Percentiles rank a stretch among this genome's conserved stretches.
These are phyloP conservation scores for Mellivora capensis DNA, from an alignment of 2,113 vertebrate genomes.

Conservation along the genomic window DNA sequence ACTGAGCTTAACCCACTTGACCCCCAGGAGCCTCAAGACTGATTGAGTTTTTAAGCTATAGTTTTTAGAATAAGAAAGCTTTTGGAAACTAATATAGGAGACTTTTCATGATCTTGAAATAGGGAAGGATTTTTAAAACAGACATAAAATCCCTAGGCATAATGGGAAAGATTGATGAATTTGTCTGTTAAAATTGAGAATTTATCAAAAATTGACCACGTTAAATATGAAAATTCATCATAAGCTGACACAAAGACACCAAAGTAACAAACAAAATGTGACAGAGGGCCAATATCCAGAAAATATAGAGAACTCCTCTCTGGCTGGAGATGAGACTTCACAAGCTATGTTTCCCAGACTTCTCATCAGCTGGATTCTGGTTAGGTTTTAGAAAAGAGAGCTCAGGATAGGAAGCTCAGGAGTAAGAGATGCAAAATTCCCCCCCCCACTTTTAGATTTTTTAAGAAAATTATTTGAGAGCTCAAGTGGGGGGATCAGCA, in stretches of 20 bases:
- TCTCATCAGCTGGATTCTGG: not conserved
- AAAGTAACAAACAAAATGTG: not conserved
- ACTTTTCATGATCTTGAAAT: constrained; percentile 16
- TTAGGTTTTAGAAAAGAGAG: not conserved
- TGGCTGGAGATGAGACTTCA: not conserved
- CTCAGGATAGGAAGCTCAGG: not conserved
- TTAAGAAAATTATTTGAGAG: no score
- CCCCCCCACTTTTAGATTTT: no score
- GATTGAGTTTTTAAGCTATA: not conserved
- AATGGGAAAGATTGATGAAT: not conserved
- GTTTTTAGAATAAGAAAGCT: constrained; percentile 1
- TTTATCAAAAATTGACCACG: not conserved
- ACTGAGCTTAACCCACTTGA: no score
- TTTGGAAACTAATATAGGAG: not conserved
- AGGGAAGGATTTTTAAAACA: not conserved
- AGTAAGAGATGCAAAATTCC: not conserved
- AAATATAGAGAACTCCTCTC: not conserved
- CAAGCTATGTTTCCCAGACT: not conserved
- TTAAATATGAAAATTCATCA: not conserved
- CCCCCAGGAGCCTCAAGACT: not conserved
- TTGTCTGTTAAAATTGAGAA: not conserved
- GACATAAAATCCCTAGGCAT: not conserved
- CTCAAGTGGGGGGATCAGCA: no score
- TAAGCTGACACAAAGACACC: not conserved
- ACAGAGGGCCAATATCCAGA: not conserved